phyloP scores from a whole-genome alignment of 2,797 vertebrate species.

The Ammospiza maritima region DNA sequence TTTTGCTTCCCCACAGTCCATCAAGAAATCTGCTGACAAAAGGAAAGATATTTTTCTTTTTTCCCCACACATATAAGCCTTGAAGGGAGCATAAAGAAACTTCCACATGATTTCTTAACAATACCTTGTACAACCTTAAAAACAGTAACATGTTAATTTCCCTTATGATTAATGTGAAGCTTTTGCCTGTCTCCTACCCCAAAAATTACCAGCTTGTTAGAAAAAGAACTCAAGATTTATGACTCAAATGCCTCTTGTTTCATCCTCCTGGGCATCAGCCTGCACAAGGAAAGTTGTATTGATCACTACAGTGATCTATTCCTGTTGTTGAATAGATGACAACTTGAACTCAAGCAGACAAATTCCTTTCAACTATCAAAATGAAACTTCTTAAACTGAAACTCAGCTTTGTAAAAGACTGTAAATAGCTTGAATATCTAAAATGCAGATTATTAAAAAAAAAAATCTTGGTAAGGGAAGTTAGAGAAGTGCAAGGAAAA shows the following conservation, averaged over 20 bases:
- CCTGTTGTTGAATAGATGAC: neutral
- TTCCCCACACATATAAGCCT: neutral
- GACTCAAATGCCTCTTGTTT: neutral
- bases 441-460: neutral
- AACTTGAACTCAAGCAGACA: neutral
- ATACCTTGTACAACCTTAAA: neutral
- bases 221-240: neutral
- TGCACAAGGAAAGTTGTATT: neutral
- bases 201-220: neutral
- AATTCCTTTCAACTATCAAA: neutral
- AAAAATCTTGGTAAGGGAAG: neutral
- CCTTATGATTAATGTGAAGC: neutral
- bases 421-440: neutral
- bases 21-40: slow-evolving; percentile 34
- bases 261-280: neutral
- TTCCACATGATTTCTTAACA: neutral
- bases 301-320: neutral
- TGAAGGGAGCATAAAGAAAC: neutral
- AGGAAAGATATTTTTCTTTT: neutral
- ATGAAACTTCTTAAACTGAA: neutral
- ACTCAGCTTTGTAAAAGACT: neutral
- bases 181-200: neutral
- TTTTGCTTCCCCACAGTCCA: neutral
- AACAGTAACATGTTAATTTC: neutral
- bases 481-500: neutral